Percentiles rank a stretch among this genome's conserved stretches.
Conservation (phyloP, 92 coral and sea anemone genomes). For the Parazoanthus darwini region DNA sequence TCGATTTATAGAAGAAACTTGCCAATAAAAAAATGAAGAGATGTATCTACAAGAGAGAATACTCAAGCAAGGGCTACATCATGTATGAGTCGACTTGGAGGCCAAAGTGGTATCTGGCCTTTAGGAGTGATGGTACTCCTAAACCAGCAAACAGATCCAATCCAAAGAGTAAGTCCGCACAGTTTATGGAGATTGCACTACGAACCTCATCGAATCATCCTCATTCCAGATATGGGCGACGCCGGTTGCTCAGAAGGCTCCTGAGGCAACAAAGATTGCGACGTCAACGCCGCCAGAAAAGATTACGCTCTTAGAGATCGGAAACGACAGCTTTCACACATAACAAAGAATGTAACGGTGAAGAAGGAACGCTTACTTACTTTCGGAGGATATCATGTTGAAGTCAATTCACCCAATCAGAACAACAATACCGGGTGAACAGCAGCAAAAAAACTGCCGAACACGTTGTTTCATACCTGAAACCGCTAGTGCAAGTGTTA, state of each 20-base stretch:
- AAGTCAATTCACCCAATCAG: background rate
- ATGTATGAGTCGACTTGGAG: slow-evolving; percentile 12
- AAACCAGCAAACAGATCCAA: background rate
- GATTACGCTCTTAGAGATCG: background rate
- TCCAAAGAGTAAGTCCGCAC: slow-evolving; percentile 14
- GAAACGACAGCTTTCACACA: background rate
- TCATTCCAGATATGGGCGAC: background rate
- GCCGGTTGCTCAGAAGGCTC: background rate
- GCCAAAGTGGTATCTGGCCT: slow-evolving; percentile 19
- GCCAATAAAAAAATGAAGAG: slow-evolving; percentile 36
- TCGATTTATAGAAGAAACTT: slow-evolving; percentile 3
- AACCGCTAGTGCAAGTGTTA: too few species aligned
- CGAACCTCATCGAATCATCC: slow-evolving; percentile 10
- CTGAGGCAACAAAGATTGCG: background rate
- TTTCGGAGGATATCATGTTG: background rate
- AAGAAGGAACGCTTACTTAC: background rate
- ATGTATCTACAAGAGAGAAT: slow-evolving; percentile 15
- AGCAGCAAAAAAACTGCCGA: background rate
- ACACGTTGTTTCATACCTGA: too few species aligned
- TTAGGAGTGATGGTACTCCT: slow-evolving; percentile 26
- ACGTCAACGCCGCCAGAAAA: background rate
- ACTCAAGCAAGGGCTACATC: slow-evolving; percentile 24
- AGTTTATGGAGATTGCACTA: slow-evolving; percentile 24
- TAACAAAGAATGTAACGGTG: background rate
- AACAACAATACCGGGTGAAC: background rate